Evolutionary conservation across 2,113 vertebrate genomes (phyloP), one percentile per base, ranked within the genome.

Genomic region (Plecotus auritus): DNA sequence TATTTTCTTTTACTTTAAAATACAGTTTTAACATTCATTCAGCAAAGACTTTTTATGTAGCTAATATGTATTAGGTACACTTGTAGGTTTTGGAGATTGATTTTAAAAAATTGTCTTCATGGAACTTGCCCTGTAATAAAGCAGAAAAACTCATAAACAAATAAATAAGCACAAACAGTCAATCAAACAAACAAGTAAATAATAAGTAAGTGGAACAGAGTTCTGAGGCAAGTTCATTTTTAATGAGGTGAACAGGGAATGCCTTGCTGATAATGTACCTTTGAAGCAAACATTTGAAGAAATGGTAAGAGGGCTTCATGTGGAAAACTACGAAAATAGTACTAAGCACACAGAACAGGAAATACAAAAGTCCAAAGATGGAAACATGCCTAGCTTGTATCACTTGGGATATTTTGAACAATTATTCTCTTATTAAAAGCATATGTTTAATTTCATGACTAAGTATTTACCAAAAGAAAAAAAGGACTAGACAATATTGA

Each of bases 301-400:
- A 77, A 32, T 69, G 0, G 0, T n/a, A 0, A 9, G 3, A 42
- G 14, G 37, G 3, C 14, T 3, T 0, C 35, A n/a, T 9, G 4
- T 78, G n/a, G 13, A 1, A 64, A 54, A 37, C 28, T 67, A 18
- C 40, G 37, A 73, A 9, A 93, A 45, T 12, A 69, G 2, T 12
- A 20, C 17, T 67, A 61, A 76, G 17, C 1, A 59, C 5, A 49
- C 20, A 47, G 4, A 94, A 23, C 0, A 23, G 67, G 14, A 82
- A 78, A 0, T 82, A 4, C 8, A 28, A 42, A 91, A 23, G 16
- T 10, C 2, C 1, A 90, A 23, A 72, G 9, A 37, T 32, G 35
- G 14, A 85, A 80, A 59, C 9, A 17, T 83, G 5, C 7, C 37
- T 84, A 54, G 4, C 23, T 73, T 47, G 5, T 26, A 37, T 42